Conservation (phyloP, 2,888 invertebrate genomes). For the Drosophila demipolita region DNA sequence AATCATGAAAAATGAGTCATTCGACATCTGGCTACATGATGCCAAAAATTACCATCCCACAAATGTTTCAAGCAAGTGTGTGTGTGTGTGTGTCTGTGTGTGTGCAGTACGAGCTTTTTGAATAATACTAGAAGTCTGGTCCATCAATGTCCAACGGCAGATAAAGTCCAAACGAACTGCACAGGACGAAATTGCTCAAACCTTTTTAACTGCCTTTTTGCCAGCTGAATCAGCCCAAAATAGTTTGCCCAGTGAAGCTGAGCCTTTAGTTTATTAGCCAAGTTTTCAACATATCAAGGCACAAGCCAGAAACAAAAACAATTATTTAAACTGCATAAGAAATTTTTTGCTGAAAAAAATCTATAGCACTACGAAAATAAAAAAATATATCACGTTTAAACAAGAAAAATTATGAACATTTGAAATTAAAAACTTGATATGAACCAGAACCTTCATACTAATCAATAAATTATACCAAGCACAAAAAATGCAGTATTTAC, state of each 20-base stretch:
- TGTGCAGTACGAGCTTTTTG: constrained; percentile 1
- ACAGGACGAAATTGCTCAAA: constrained; percentile 31
- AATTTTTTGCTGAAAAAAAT: neutral
- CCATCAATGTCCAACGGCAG: neutral
- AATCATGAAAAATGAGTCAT: constrained; percentile 68
- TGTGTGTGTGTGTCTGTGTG: neutral
- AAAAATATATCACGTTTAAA: neutral
- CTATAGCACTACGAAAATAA: neutral
- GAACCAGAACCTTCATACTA: neutral
- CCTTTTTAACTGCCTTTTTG: constrained; percentile 11
- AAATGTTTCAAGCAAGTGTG: neutral
- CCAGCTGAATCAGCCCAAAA: constrained; percentile 6
- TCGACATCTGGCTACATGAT: constrained; percentile 54
- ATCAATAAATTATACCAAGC: neutral
- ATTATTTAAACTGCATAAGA: neutral
- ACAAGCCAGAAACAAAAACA: neutral
- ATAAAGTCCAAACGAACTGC: constrained; percentile 20
- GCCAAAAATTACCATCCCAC: constrained; percentile 18
- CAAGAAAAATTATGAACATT: neutral
- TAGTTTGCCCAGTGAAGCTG: constrained; percentile 12
- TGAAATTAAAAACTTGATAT: neutral
- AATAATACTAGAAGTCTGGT: constrained; percentile 7
- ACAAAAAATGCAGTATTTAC: neutral
- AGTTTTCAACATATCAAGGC: neutral
- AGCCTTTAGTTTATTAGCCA: constrained; percentile 9